Percentiles rank a stretch among this genome's conserved stretches.
Conservation (phyloP, 2,797 vertebrate genomes). For the Spondyliosoma cantharus region DNA sequence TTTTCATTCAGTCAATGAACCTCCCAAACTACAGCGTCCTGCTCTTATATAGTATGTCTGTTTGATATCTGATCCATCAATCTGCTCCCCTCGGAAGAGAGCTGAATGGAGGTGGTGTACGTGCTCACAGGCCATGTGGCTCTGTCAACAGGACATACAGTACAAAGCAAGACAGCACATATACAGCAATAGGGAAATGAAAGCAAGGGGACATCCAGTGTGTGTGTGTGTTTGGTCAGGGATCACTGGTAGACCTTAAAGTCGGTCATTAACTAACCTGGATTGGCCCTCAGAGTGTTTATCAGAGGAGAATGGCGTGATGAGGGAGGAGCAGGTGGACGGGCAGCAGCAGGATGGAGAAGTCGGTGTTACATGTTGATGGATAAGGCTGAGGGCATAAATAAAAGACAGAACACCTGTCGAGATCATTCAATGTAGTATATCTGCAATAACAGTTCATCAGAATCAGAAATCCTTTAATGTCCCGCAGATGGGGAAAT, state of each 20-base stretch:
- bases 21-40: background rate
- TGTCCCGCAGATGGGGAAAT: too few species aligned
- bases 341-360: background rate
- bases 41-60: constrained; percentile 67
- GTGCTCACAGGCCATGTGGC: constrained; percentile 23
- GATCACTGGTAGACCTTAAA: constrained; percentile 34
- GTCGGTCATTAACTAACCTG: constrained; percentile 12
- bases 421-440: background rate
- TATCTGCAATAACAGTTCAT: background rate
- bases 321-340: constrained; percentile 69
- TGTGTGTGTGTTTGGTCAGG: constrained; percentile 43
- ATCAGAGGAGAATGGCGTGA: constrained; percentile 39
- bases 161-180: constrained; percentile 18
- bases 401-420: background rate
- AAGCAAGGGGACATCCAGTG: background rate
- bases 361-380: constrained; percentile 23
- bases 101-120: constrained; percentile 25
- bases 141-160: constrained; percentile 45
- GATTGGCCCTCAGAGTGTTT: background rate
- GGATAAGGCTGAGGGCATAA: background rate
- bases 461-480: too few species aligned
- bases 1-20: background rate
- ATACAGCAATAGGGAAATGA: constrained; percentile 36
- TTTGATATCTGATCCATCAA: constrained; percentile 46
- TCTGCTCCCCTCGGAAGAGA: constrained; percentile 24